Evolutionary conservation across 2,888 invertebrate species (phyloP).

Genomic region (Dilophus febrilis): DNA sequence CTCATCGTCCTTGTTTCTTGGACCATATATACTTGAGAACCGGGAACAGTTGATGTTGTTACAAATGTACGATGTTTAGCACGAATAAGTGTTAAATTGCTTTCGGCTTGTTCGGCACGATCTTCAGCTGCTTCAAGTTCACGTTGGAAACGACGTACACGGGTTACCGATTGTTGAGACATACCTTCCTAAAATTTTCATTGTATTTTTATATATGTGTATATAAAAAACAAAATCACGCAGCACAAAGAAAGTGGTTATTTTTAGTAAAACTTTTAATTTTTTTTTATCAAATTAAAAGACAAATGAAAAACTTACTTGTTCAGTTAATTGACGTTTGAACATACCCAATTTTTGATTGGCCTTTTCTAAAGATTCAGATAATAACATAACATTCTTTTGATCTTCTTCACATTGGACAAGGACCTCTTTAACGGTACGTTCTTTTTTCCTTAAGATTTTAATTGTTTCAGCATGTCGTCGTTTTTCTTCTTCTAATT

Average conservation of each 20-base stretch:
- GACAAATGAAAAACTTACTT: conserved; percentile 35
- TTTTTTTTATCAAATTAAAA: no score
- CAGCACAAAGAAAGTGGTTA: no score
- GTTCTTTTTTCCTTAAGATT: conserved; percentile 96
- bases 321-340: conserved; percentile 91
- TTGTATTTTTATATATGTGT: neutral
- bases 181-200: conserved; percentile 55
- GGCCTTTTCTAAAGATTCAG: conserved; percentile 77
- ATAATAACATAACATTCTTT: conserved; percentile 83
- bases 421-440: conserved; percentile 87
- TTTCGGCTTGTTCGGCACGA: conserved; percentile 87
- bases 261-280: no score
- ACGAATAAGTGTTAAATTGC: conserved; percentile 84
- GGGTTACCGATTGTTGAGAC: conserved; percentile 81
- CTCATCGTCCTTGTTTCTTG: conserved; percentile 57
- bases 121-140: conserved; percentile 96
- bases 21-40: conserved; percentile 79
- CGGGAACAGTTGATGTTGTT: conserved; percentile 82
- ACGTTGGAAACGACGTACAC: conserved; percentile 95
- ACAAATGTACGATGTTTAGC: conserved; percentile 98
- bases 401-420: conserved; percentile 93
- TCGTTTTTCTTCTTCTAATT: conserved; percentile 91
- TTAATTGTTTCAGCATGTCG: conserved; percentile 94
- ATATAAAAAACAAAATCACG: no score
- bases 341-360: conserved; percentile 77